Evolutionary conservation across 2,113 vertebrate genomes (phyloP), one percentile per base, ranked within the genome.

Genomic region (Aptenodytes forsteri): DNA sequence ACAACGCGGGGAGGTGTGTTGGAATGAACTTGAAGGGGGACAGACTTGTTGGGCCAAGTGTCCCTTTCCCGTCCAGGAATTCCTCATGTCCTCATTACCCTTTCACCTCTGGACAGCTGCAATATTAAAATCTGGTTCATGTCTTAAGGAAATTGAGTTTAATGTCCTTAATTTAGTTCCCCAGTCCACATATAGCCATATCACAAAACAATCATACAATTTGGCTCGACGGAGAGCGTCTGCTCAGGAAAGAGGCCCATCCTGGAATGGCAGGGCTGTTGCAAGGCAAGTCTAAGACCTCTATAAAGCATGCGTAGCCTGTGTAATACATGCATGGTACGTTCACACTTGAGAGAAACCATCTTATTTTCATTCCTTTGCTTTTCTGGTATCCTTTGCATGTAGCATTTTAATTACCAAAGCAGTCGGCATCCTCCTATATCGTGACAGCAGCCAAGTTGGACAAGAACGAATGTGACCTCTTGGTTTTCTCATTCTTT

Each of bases 31-130:
- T 98, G 95, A 96, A 97, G 95, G 93, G 89, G 95, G 97, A 96
- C 90, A 96, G 95, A 82, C 94, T 97, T 66, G 75, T 87, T 97
- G 94, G 95, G 94, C 97, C 97, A 97, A 97, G 83, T 77, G 92
- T 94, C 95, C 94, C 80, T 95, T 95, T 97, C 92, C 96, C 76
- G 14, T 93, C 96, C 97, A 98, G 97, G 96, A 98, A 98, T 97
- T 96, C 93, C 93, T 98, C 94, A 81, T 95, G 95, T 96, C 97
- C 96, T 98, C 95, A 91, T 98, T 98, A 98, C 75, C 84, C 81
- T 98, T 97, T 98, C 97, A 97, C 97, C 97, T 93, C 92, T 91
- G 91, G 97, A 97, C 97, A 98, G 97, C 96, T 97, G 95, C 36
- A 40, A 83, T 97, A 93, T 89, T 96, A 97, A 97, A 98, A 98